These are phyloP conservation scores for Gnathonemus echidnorhynchus DNA, from an alignment of 2,113 vertebrate species.

Conservation along the genomic window DNA sequence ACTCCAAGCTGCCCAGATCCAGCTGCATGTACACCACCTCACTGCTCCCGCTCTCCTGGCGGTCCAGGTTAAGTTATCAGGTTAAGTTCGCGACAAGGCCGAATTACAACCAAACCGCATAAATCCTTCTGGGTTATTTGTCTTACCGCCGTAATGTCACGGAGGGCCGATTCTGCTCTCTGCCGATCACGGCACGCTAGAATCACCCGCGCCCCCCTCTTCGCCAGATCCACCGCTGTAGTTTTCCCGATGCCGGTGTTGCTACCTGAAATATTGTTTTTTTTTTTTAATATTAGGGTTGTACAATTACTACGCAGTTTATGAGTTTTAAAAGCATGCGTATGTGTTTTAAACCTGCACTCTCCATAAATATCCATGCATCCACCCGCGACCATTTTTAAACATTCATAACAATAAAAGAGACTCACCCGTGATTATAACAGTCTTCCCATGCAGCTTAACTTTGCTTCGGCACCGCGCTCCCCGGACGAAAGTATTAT, in stretches of 20 bases:
- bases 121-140: background rate
- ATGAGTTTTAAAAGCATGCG: background rate
- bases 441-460: conserved; percentile 67
- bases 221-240: conserved; percentile 71
- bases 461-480: conserved; percentile 42
- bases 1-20: conserved; percentile 76
- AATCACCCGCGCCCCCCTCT: conserved; percentile 76
- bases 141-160: conserved; percentile 67
- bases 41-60: conserved; percentile 63
- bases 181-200: conserved; percentile 65
- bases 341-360: background rate
- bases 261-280: conserved; percentile 55
- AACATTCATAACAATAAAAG: background rate
- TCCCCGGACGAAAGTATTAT: conserved; percentile 43
- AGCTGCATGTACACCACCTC: conserved; percentile 78
- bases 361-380: background rate
- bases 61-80: background rate
- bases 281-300: too few relatives aligned
- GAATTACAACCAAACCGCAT: background rate
- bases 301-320: background rate
- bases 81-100: background rate
- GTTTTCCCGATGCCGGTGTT: conserved; percentile 76
- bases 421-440: conserved; percentile 71
- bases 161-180: conserved; percentile 60
- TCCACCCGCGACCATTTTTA: background rate